Base-by-base conservation (phyloP, 2,888 invertebrate species). In the Tortrix viridana region DNA sequence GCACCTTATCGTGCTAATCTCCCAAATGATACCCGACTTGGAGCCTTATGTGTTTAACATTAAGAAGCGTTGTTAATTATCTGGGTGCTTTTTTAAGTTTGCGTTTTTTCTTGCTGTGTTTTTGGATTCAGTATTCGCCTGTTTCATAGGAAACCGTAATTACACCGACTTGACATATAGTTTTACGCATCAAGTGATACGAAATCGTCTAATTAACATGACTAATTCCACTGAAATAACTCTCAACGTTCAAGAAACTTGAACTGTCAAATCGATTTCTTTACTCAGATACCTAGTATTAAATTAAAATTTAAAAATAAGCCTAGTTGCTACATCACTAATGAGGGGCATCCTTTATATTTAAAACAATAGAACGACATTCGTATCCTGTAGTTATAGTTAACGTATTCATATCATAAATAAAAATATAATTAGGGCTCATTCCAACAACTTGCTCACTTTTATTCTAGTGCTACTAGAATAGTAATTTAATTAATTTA, bases 141-240 rank as follows among this genome's bases (percentile, higher is more conserved):
- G 71, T 74, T 71, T 85, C 85, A 86, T 85, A 84, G 83, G 85
- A 86, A 86, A 70, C 67, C 71, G 79, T 85, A 79, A 84, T 84
- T 84, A 84, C 73, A 64, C 60, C 65, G 69, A 72, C 70, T 67
- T 73, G 77, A 79, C 77, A 76, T 77, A 79, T 80, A 72, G 69
- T 68, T 72, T 69, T 71, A 73, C 72, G 74, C 70, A 73, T 67
- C 65, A 65, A 70, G 71, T 72, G 66, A 69, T 70, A 70, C 59
- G 38, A 63, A 58, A 63, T 58, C 52, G 52, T 57, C 58, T 63
- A 63, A 63, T 63, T 58, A 58, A 63, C 63, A 53, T 53, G 32
- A 53, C 56, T 62, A 52, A 63, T 58, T 63, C 52, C 26, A 58
- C 63, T 63, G 22, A 58, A 63, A 63, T 63, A 58, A 58, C 52